Conservation (phyloP, 2,113 vertebrate species). For the human region DNA sequence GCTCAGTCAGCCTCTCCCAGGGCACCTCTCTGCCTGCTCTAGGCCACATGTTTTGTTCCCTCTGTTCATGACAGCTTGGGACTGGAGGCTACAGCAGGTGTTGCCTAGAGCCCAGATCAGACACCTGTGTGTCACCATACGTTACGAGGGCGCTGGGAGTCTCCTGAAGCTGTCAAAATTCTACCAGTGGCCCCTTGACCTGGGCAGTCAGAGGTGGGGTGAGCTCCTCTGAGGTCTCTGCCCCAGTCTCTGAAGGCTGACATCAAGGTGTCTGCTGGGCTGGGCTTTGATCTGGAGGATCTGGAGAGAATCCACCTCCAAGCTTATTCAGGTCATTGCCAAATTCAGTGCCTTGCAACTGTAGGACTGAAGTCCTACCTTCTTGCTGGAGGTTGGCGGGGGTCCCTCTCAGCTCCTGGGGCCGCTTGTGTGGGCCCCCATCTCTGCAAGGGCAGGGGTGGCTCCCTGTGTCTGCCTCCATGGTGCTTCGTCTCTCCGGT, state of each 20-base stretch:
- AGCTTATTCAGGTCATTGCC: neutral
- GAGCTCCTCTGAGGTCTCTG: neutral
- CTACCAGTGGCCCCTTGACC: neutral
- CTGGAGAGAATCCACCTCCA: neutral
- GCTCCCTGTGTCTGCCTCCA: no score
- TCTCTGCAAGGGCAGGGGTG: neutral
- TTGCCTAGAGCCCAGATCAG: neutral
- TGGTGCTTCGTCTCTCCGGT: neutral
- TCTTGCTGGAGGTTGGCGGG: neutral
- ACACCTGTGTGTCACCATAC: neutral
- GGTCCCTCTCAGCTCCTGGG: neutral
- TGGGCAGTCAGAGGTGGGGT: neutral
- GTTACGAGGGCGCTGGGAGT: neutral
- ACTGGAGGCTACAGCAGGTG: neutral
- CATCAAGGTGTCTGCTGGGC: neutral
- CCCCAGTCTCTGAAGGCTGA: neutral
- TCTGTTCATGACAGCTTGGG: neutral
- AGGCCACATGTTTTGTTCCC: neutral
- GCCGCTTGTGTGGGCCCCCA: fast-evolving
- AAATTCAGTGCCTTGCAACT: neutral
- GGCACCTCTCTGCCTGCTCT: neutral
- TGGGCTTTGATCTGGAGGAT: neutral
- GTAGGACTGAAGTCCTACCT: neutral
- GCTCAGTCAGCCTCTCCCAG: neutral
- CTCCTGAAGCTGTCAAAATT: slow-evolving; percentile 10